A percentile compares a stretch with the other conserved stretches of the same genome.
Evolutionary conservation across 23 tunicate species (phyloP).

Genomic region (Clavelina lepadiformis): DNA sequence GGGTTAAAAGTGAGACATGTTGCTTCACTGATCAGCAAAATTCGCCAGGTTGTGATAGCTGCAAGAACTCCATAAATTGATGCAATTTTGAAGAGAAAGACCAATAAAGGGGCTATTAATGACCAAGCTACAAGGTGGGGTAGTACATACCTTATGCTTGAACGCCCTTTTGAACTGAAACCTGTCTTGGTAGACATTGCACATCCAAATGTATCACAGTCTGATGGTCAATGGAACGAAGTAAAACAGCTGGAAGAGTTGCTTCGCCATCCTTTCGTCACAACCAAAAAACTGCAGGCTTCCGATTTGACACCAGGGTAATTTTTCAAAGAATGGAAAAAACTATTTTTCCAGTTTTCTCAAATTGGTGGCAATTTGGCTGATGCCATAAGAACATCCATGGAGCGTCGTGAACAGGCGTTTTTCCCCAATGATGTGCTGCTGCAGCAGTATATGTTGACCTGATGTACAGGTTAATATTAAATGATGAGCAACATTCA

Average conservation of each 20-base stretch:
- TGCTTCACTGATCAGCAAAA: constrained; percentile 22
- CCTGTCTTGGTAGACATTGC: constrained; percentile 25
- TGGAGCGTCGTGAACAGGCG: neutral
- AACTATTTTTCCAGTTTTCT: constrained; percentile 1
- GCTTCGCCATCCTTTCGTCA: constrained; percentile 19
- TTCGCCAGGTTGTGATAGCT: constrained; percentile 39
- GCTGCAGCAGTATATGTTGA: constrained; percentile 15
- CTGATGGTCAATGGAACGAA: constrained; percentile 6
- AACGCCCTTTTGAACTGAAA: constrained; percentile 29
- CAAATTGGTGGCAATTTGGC: constrained; percentile 11
- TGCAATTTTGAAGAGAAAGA: constrained; percentile 18
- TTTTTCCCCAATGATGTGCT: neutral
- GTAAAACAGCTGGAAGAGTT: constrained; percentile 6
- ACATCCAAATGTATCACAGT: constrained; percentile 24
- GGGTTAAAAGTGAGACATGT: constrained; percentile 21
- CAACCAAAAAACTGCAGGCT: constrained; percentile 25
- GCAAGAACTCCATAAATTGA: constrained; percentile 25
- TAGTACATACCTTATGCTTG: constrained; percentile 27
- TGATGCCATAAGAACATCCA: constrained; percentile 10
- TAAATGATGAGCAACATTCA: neutral
- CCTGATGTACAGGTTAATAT: constrained; percentile 3
- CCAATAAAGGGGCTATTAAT: constrained; percentile 16
- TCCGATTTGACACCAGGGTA: constrained; percentile 24
- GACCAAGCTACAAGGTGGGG: constrained; percentile 33
- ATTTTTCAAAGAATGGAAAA: constrained; percentile 36